Base-by-base conservation (phyloP, 64 coral and sea anemone genomes). In the Cladopsammia gracilis region DNA sequence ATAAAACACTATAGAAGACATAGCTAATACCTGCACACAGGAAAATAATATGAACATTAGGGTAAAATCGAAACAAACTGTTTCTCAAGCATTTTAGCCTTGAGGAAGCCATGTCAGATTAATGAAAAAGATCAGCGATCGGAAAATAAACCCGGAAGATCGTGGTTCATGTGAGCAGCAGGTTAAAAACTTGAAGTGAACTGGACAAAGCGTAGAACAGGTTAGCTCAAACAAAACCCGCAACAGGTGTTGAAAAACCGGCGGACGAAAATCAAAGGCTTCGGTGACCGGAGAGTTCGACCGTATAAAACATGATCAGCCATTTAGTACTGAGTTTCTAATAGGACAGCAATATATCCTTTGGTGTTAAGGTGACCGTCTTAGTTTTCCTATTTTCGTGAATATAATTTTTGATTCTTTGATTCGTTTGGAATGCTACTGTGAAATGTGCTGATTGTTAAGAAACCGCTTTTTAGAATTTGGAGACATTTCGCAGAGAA, bases 201-300 rank as follows among this genome's bases (percentile, higher is more conserved):
- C 13, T 65, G 43, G 7, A 49, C 18, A 48, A 48, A 65, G 62
- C 7, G 25, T 49, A 24, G 0, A 46, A 12, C 77, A 80, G 77
- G 77, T 80, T 43, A 3, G 25, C 11, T 43, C 14, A 15, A 62
- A 61, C 54, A 60, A 43, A 42, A 49, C 61, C 44, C 7, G 45
- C 34, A 84, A 84, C 80, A 67, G 80, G 80, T 84, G 77, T 61
- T 52, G 52, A 62, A 54, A 7, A 49, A 75, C 72, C 47, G 5
- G 46, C 44, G 16, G 46, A 9, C 5, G 3, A 19, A 50, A 16
- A 48, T 7, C 46, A 75, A 64, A 20, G 14, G 14, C 20, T 10
- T 3, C 12, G 53, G 53, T 56, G 53, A 56, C 53, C 53, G 53
- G 53, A 56, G 12, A 56, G 53, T 3, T 56, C 1, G 6, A 10